phyloP scores from a whole-genome alignment of 2,888 invertebrate genomes.

The Acleris emargana region DNA sequence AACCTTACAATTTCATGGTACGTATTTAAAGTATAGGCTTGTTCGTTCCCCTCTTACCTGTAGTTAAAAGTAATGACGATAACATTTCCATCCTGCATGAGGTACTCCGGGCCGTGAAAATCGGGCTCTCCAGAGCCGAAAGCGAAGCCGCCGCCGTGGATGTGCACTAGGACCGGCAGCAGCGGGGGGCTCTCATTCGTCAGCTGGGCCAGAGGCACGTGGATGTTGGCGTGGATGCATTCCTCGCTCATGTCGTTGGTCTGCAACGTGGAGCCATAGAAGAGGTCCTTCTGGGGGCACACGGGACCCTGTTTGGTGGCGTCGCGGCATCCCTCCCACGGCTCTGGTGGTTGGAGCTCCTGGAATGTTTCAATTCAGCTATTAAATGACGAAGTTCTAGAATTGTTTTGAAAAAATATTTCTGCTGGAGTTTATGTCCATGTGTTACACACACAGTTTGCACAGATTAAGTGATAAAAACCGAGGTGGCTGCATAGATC shows the following conservation, averaged over 20 bases:
- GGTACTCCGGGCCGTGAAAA: slow-evolving; percentile 69
- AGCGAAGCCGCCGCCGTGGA: slow-evolving; percentile 75
- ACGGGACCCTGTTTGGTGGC: slow-evolving; percentile 83
- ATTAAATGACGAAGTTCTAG: no score
- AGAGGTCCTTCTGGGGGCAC: slow-evolving; percentile 84
- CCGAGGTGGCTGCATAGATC: no score
- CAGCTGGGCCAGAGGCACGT: slow-evolving; percentile 58
- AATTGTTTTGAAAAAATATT: background rate
- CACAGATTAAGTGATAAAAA: no score
- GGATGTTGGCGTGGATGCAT: slow-evolving; percentile 71
- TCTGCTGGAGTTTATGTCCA: no score
- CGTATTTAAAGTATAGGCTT: no score
- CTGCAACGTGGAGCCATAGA: slow-evolving; percentile 60
- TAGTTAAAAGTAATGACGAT: slow-evolving; percentile 77
- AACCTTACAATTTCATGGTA: no score
- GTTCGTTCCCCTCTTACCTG: slow-evolving; percentile 57
- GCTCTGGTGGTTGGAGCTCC: slow-evolving; percentile 79
- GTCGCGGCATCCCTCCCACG: slow-evolving; percentile 78
- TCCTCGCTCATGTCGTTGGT: slow-evolving; percentile 59
- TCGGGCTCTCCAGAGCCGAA: slow-evolving; percentile 72
- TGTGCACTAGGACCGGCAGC: slow-evolving; percentile 68
- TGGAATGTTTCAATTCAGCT: slow-evolving; percentile 44
- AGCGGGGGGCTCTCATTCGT: slow-evolving; percentile 35
- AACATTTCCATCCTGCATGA: slow-evolving; percentile 59
- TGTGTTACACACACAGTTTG: no score